Base-by-base conservation (phyloP, 2,888 invertebrate genomes). In the Melitaea athalia region DNA sequence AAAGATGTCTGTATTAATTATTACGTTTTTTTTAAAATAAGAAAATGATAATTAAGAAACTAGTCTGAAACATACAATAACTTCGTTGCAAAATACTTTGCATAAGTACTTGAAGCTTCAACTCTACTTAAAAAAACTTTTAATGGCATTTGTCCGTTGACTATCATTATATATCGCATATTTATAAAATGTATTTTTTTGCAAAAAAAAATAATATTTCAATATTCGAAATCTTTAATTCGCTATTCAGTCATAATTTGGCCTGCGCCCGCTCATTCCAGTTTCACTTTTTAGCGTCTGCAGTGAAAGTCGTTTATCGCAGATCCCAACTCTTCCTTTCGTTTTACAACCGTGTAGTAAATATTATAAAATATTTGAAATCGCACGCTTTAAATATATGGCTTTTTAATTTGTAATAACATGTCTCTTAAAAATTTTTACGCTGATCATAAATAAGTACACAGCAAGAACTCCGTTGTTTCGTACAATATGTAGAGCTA, bases 231-330 rank as follows among this genome's bases (percentile, higher is more conserved):
- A 68, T 60, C 57, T 43, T 60, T 68, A 68, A 66, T 65, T 69
- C 45, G 64, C 80, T 83, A 76, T 82, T 85, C 81, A 85, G 78
- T 79, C 78, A 79, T 82, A 81, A 83, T 82, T 82, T 81, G 77
- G 79, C 57, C 53, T 73, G 78, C 79, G 79, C 79, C 80, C 81
- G 80, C 78, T 76, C 83, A 83, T 86, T 85, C 82, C 88, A 87
- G 88, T 92, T 92, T 92, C 91, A 91, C 92, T 91, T 92, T 89
- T 91, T 91, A 91, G 89, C 88, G 82, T 86, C 81, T 79, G 77
- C 80, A 85, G 92, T 88, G 92, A 92, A 92, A 92, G 92, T 90
- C 77, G 82, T 83, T 76, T 84, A 85, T 85, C 82, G 85, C 80
- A 77, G 81, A 78, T 85, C 83, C 83, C 82, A 84, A 87, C 88